Conservation (phyloP, 2,797 vertebrate genomes). For the Anabacerthia variegaticeps region DNA sequence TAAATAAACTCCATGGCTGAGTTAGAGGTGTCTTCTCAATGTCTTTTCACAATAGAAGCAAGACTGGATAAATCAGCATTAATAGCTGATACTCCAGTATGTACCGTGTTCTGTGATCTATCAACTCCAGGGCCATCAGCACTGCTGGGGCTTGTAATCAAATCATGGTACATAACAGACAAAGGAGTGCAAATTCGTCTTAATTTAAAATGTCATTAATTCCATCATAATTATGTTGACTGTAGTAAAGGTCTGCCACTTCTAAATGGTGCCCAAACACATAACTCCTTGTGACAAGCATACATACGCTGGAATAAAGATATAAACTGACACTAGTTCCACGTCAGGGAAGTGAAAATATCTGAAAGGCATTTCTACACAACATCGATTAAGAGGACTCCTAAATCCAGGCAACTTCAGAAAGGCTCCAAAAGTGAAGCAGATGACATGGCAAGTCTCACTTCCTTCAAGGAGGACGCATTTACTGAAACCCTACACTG, state of each 20-base stretch:
- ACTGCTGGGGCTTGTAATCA: neutral
- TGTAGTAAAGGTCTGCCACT: neutral
- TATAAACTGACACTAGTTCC: neutral
- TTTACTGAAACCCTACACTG: conserved; percentile 35
- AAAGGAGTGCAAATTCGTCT: neutral
- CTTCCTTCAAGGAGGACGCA: conserved; percentile 38
- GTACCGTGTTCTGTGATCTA: neutral
- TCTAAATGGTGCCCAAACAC: neutral
- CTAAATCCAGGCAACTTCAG: conserved; percentile 10
- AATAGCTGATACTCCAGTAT: neutral
- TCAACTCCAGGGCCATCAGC: neutral
- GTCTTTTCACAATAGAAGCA: neutral
- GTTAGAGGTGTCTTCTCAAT: neutral
- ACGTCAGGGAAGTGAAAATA: neutral
- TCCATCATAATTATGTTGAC: neutral
- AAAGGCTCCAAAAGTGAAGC: neutral
- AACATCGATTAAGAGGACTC: neutral
- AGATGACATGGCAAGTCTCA: neutral
- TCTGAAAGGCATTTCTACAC: neutral
- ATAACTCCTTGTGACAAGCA: neutral
- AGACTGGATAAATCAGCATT: neutral
- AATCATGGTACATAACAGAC: neutral
- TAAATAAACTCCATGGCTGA: neutral
- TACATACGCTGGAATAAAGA: neutral
- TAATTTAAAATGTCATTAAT: conserved; percentile 6